phyloP scores from a whole-genome alignment of 2,113 vertebrate species.

The Willisornis vidua region DNA sequence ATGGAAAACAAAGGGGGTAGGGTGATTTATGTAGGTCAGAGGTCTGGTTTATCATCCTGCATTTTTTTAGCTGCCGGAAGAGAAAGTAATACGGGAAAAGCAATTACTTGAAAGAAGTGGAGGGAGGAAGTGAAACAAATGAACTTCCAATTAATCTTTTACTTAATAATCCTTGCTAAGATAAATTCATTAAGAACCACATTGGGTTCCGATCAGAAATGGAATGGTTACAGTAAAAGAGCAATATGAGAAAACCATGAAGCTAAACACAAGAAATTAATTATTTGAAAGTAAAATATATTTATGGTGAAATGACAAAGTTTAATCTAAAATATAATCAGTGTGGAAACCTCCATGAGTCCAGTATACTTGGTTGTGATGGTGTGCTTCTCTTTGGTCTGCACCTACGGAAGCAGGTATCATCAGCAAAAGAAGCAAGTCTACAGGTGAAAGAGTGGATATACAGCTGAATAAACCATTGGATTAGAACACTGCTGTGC shows the following conservation, averaged over 20 bases:
- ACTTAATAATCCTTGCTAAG: not conserved
- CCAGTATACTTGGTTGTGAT: not conserved
- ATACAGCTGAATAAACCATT: slow-evolving; percentile 56
- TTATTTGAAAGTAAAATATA: not conserved
- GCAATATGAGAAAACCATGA: not conserved
- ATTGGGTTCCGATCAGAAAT: not conserved
- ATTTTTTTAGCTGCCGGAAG: not conserved
- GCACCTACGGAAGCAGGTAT: not conserved
- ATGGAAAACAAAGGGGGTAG: not conserved
- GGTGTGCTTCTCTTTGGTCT: not conserved
- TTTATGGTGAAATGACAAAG: not conserved
- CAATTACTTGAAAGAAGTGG: not conserved
- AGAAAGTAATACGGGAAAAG: not conserved
- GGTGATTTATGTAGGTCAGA: not conserved
- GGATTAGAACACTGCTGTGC: slow-evolving; percentile 15
- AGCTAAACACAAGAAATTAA: not conserved
- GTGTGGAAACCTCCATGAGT: not conserved
- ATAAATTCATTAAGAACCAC: not conserved
- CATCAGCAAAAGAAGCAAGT: not conserved
- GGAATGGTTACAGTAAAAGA: not conserved
- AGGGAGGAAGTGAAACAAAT: not conserved
- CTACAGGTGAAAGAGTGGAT: not conserved
- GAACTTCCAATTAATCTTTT: not conserved
- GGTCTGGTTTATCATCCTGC: not conserved
- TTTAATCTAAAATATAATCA: not conserved